Evolutionary conservation across 1,140 invertebrate species (phyloP), one percentile per base, ranked within the genome.

Genomic region (Drosophila nasuta): DNA sequence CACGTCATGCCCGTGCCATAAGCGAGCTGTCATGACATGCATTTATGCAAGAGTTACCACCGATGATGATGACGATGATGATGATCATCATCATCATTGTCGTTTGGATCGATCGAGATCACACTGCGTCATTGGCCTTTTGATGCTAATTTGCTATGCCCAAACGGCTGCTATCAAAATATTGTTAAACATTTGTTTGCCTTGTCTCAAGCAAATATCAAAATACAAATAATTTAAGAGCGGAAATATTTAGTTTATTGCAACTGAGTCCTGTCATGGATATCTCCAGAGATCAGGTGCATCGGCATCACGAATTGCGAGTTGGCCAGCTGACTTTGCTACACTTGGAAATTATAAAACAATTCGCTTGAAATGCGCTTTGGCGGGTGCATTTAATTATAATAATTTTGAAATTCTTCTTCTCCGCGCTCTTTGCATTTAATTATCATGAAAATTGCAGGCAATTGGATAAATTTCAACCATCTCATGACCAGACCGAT

Each of bases 191-290:
- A 89, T 76, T 89, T 85, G 78, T 89, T 77, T 51, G 67, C 58
- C 52, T 51, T 46, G 58, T 35, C 73, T 70, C 58, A 57, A 64
- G 33, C 73, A 75, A 75, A 71, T 75, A 71, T 56, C 62, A 67
- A 73, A 63, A 57, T 74, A 85, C 74, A 85, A 85, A 85, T 86
- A 89, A 89, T 90, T 81, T 90, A 88, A 72, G 59, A 75, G 78
- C 85, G 85, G 85, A 89, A 69, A 89, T 85, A 89, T 90, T 89
- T 81, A 90, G 86, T 89, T 89, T 89, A 89, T 89, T 89, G 86
- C 75, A 56, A 60, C 60, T 45, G 43, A 51, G 2, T 13, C 15
- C 25, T 4, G 20, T 25, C 20, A 7, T 48, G 25, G 59, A 1
- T 35, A 38, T 11, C 10, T 17, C 13, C 17, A 43, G 41, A 43